Conservation (phyloP, 1,140 invertebrate genomes). For the Dendrolimus kikuchii region DNA sequence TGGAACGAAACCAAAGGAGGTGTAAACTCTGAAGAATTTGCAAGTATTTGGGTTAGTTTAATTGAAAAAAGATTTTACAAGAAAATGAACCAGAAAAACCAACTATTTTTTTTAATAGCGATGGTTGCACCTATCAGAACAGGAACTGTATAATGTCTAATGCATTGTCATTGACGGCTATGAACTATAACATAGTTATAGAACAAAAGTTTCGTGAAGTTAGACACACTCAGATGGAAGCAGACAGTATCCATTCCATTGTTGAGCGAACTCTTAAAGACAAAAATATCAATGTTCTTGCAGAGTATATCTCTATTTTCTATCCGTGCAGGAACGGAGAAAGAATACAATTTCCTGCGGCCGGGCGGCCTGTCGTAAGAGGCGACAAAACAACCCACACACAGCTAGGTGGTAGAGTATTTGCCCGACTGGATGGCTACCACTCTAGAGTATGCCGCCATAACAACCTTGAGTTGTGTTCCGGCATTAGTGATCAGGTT, state of each 20-base stretch:
- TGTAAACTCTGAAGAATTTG: slow-evolving; percentile 16
- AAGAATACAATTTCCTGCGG: too few relatives aligned
- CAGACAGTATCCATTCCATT: slow-evolving; percentile 9
- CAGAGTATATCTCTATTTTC: slow-evolving; percentile 8
- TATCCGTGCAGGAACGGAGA: too few relatives aligned
- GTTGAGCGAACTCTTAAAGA: slow-evolving; percentile 13
- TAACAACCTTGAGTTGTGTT: too few relatives aligned
- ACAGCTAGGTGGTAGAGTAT: too few relatives aligned
- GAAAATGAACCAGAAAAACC: slow-evolving; percentile 6
- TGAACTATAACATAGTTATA: slow-evolving; percentile 17
- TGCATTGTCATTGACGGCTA: slow-evolving; percentile 12
- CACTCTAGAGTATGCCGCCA: too few relatives aligned
- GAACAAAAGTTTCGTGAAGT: slow-evolving; percentile 16
- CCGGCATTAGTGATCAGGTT: too few relatives aligned
- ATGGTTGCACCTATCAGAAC: slow-evolving; percentile 18
- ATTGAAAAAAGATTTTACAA: slow-evolving; percentile 10
- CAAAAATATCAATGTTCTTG: neutral
- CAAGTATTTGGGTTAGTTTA: slow-evolving; percentile 9
- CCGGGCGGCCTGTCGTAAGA: too few relatives aligned
- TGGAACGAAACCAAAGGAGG: slow-evolving; percentile 23
- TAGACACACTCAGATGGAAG: slow-evolving; percentile 17
- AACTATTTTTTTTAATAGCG: slow-evolving; percentile 13
- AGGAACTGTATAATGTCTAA: slow-evolving; percentile 16
- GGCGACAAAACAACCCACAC: too few relatives aligned
- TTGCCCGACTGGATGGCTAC: too few relatives aligned